Conservation (phyloP, 2,797 vertebrate species). For the Darevskia nairensis region DNA sequence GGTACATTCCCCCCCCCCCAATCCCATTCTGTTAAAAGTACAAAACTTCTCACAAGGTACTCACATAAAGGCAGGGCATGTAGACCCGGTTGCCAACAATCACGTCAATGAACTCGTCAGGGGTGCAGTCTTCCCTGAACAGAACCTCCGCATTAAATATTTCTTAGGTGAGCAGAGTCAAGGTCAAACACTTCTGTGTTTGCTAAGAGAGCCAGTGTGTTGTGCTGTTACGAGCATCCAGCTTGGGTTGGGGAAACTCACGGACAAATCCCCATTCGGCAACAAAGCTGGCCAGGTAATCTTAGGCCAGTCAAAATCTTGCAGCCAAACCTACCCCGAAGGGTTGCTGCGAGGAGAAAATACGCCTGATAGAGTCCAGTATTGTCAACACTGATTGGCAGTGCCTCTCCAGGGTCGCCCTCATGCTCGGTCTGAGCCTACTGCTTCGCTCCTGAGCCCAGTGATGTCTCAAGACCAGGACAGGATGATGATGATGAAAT, state of each 20-base stretch:
- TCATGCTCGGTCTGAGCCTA: no score
- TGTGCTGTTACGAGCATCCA: fast-evolving
- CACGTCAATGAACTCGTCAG: slow-evolving; percentile 98
- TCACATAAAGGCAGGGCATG: slow-evolving; percentile 97
- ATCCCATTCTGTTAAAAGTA: no score
- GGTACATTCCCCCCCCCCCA: neutral
- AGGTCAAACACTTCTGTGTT: slow-evolving; percentile 56
- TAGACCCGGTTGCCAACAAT: slow-evolving; percentile 97
- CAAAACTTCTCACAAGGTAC: slow-evolving; percentile 60
- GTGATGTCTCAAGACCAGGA: no score
- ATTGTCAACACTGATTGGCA: no score
- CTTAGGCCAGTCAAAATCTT: neutral
- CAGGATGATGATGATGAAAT: no score
- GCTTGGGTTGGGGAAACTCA: fast-evolving
- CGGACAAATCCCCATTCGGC: neutral
- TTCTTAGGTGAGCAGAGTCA: slow-evolving; percentile 83
- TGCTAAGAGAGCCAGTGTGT: no score
- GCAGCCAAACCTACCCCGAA: neutral
- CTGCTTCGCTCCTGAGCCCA: no score
- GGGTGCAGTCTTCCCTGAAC: slow-evolving; percentile 94
- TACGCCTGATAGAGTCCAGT: neutral
- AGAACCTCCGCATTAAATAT: slow-evolving; percentile 99
- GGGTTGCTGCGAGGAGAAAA: neutral
- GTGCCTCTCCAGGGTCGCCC: no score
- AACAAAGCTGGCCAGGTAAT: neutral